Evolutionary conservation across 2,888 invertebrate species (phyloP).

Genomic region (Euclidia mi): DNA sequence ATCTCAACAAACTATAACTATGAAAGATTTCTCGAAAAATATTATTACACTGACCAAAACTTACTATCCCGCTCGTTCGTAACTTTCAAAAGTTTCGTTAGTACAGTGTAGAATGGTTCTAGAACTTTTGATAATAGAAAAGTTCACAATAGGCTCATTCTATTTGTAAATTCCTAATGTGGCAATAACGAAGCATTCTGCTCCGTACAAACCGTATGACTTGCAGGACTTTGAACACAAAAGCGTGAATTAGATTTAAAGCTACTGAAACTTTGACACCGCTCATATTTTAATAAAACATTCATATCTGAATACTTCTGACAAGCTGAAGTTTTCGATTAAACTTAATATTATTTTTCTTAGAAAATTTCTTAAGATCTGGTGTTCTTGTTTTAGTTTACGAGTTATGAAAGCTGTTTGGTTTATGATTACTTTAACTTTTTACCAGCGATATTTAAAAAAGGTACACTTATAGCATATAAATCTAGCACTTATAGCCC

Average conservation of each 20-base stretch:
- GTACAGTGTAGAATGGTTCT: constrained; percentile 33
- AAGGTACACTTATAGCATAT: too few relatives aligned
- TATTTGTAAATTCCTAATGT: constrained; percentile 24
- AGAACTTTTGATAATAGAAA: constrained; percentile 34
- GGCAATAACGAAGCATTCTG: constrained; percentile 16
- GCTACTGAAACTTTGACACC: constrained; percentile 2
- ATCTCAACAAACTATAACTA: neutral
- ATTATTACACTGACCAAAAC: constrained; percentile 6
- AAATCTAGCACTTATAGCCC: too few relatives aligned
- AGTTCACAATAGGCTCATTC: constrained; percentile 22
- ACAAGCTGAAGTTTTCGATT: constrained; percentile 8
- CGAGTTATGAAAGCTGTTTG: neutral
- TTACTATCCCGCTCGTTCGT: constrained; percentile 16
- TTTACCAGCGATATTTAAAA: too few relatives aligned
- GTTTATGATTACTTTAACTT: neutral
- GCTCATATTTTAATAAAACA: constrained; percentile 4
- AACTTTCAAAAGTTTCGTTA: constrained; percentile 23
- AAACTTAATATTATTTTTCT: constrained; percentile 9
- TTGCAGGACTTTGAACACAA: constrained; percentile 12
- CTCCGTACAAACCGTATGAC: constrained; percentile 15
- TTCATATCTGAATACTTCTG: constrained; percentile 5
- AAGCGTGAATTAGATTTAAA: constrained; percentile 19
- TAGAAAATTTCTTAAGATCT: neutral
- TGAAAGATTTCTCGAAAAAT: neutral
- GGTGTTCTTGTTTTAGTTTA: neutral